Evolutionary conservation across 2,113 vertebrate species (phyloP), one percentile per base, ranked within the genome.

Genomic region (Ciconia boyciana): DNA sequence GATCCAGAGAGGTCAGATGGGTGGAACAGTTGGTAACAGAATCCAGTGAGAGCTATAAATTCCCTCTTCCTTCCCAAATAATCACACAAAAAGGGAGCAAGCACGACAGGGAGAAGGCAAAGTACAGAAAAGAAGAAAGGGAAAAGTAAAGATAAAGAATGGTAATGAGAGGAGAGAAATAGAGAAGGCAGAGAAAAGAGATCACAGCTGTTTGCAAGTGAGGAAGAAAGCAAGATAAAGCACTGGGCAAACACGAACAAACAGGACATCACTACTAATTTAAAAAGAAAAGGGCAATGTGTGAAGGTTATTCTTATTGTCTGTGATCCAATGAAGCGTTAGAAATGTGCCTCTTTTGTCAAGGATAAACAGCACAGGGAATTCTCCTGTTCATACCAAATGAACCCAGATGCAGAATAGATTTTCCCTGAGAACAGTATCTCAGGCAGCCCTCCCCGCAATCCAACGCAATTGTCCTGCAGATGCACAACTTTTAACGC

Each of bases 1-100:
- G 95, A 78, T 96, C 86, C 90, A 93, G 91, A 94, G 95, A 87
- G 90, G 83, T 95, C 96, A 94, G 64, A 89, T 52, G 89, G 91
- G 75, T 96, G 89, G 93, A 93, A 95, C 94, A 96, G 88, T 88
- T 71, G 87, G 93, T 97, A 97, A 97, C 87, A 94, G 87, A 96
- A 94, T 91, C 79, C 87, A 95, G 62, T 52, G 76, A 94, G 93
- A 91, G 69, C n/a, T 92, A 48, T 90, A 89, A 96, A 96, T 84
- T 86, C 17, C 49, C 76, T 87, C 39, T 62, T 86, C 57, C 57
- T 91, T 89, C 60, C 51, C 85, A 96, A 97, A 86, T 71, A 95
- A 93, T 92, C 93, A 57, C 81, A 70, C 5, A 2, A 58, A 92
- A 83, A 82, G 16, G 41, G 28, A 93, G 74, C 72, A 51, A 89